Conservation (phyloP, 2,888 invertebrate species). For the Eristalinus sepulchralis region DNA sequence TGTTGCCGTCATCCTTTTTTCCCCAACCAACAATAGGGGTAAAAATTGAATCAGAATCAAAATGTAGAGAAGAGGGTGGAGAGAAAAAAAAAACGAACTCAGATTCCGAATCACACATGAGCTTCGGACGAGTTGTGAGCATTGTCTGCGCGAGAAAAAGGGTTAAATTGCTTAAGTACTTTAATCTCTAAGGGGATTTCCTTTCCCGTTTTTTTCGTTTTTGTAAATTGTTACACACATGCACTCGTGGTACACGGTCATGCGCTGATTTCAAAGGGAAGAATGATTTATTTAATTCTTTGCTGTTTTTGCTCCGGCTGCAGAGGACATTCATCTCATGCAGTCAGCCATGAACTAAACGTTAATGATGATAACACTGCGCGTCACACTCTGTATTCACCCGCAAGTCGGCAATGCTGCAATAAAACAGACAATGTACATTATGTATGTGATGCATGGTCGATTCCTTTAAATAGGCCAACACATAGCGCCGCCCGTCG, state of each 20-base stretch:
- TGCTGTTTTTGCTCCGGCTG: background rate
- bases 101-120: constrained; percentile 18
- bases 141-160: constrained; percentile 32
- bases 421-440: background rate
- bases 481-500: background rate
- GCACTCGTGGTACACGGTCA: background rate
- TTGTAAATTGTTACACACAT: constrained; percentile 7
- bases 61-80: background rate
- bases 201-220: background rate
- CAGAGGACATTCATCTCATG: constrained; percentile 16
- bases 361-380: constrained; percentile 19
- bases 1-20: background rate
- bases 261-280: background rate
- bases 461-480: background rate
- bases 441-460: background rate
- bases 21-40: background rate
- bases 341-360: constrained; percentile 34
- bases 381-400: background rate
- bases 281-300: background rate
- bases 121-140: background rate
- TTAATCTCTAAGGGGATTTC: constrained; percentile 3
- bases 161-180: constrained; percentile 30
- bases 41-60: constrained; percentile 9
- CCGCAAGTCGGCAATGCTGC: background rate
- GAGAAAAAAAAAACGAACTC: background rate